phyloP scores from a whole-genome alignment of 2,888 invertebrate genomes.

The Cantharis flavilabris region DNA sequence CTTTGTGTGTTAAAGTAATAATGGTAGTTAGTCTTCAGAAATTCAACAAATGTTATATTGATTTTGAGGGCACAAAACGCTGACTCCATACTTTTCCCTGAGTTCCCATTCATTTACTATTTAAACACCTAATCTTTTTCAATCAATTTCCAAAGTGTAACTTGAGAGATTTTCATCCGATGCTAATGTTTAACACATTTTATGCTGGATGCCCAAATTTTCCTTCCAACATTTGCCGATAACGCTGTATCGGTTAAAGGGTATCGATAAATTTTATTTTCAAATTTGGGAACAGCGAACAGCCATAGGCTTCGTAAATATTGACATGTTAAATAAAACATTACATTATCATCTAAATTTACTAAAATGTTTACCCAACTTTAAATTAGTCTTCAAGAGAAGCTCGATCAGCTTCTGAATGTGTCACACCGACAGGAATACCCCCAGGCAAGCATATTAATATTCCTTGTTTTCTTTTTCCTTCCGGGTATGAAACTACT shows the following conservation, averaged over 20 bases:
- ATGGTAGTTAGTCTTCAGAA: conserved; percentile 20
- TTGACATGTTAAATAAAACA: not conserved
- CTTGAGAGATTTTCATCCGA: not conserved
- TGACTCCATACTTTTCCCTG: conserved; percentile 18
- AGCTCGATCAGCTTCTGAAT: not conserved
- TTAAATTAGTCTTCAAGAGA: not conserved
- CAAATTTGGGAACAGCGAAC: not conserved
- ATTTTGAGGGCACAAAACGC: conserved; percentile 21
- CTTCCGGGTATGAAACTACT: not conserved
- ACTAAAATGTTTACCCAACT: not conserved
- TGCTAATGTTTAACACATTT: not conserved
- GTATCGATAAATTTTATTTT: not conserved
- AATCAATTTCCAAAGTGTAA: not conserved
- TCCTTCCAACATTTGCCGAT: not conserved
- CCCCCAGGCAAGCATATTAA: not conserved
- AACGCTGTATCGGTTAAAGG: not conserved
- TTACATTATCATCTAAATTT: not conserved
- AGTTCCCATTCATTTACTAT: not conserved
- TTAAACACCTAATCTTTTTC: not conserved
- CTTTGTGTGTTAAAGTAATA: conserved; percentile 24
- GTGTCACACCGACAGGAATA: not conserved
- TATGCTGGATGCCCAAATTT: not conserved
- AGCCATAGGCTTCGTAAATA: not conserved
- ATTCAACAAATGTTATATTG: conserved; percentile 23
- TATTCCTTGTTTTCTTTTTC: not conserved